A percentile compares a stretch with the other conserved stretches of the same genome.
These are phyloP conservation scores for Crypturellus undulatus DNA, from an alignment of 2,113 vertebrate genomes.

Conservation along the genomic window DNA sequence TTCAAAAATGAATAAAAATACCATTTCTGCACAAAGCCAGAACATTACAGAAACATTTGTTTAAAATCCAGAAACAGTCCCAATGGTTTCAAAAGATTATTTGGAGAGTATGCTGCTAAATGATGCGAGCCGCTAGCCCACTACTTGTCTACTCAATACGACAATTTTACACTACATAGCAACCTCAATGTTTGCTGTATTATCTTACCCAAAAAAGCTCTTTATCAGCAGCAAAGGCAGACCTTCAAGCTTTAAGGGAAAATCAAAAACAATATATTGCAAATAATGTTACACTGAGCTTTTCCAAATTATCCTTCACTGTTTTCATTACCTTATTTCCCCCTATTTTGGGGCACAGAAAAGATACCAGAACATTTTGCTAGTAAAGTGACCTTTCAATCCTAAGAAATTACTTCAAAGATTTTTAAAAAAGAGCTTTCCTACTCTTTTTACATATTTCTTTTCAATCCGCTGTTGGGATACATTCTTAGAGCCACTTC, in stretches of 20 bases:
- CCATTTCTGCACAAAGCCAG: background rate
- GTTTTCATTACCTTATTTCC: background rate
- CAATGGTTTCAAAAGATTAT: background rate
- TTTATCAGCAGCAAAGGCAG: background rate
- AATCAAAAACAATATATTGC: background rate
- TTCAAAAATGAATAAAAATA: background rate
- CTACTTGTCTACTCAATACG: background rate
- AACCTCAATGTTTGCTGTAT: background rate
- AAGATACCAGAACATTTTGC: background rate
- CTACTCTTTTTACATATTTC: background rate
- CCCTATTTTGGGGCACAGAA: background rate
- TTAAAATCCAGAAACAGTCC: slow-evolving; percentile 5
- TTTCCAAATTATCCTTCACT: background rate
- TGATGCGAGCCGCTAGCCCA: background rate
- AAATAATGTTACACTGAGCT: background rate
- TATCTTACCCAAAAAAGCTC: background rate
- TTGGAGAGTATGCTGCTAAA: slow-evolving; percentile 27
- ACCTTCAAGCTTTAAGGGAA: background rate
- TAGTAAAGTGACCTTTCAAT: background rate
- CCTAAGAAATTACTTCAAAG: background rate
- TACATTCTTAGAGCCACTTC: background rate
- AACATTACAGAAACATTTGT: background rate
- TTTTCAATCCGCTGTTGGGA: background rate
- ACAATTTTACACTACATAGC: background rate
- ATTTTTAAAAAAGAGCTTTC: background rate